Evolutionary conservation across 2,888 invertebrate genomes (phyloP), one percentile per base, ranked within the genome.

Genomic region (Calephelis perditalis): DNA sequence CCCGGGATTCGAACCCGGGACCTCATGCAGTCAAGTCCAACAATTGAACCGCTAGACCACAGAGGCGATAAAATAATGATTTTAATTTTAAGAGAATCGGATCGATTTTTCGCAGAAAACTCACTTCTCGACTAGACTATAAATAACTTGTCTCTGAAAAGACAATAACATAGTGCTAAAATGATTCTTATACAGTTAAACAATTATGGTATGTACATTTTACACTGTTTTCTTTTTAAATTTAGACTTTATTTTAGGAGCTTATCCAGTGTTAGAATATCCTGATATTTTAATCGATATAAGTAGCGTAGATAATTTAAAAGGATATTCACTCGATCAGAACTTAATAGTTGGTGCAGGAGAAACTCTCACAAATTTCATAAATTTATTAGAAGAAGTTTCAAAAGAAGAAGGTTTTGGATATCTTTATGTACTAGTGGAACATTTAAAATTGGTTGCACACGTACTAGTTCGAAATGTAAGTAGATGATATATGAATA

Each of bases 391-490:
- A 55, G 67, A 78, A n/a, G 70, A 70, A 15, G 58, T 80, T 6
- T 70, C 80, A 0, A 54, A 67, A 12, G 64, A 66, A 9, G 73
- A 78, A 0, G 85, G 91, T 15, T 95, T 93, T 73, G 76, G 79
- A 7, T 94, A 95, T 76, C 79, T 94, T 56, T 75, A 78, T 1
- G 84, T 88, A 57, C 74, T 95, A 63, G 91, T 90, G n/a, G 81
- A 92, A 44, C 95, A 95, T 72, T 79, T 95, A 35, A 89, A 92
- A 68, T 74, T 93, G 61, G 92, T 95, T 7, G 95, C 95, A 3
- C 94, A 93, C 75, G 91, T 93, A 49, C 92, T 94, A 43, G 92
- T 95, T 0, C 86, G 95, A 79, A 95, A 95, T 81, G 94, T 94
- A 79, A 86, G 58, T 40, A 40, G 40, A 40, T 8, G 8, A 7